Evolutionary conservation across 2,113 vertebrate genomes (phyloP).

Genomic region (Tauraco erythrolophus): DNA sequence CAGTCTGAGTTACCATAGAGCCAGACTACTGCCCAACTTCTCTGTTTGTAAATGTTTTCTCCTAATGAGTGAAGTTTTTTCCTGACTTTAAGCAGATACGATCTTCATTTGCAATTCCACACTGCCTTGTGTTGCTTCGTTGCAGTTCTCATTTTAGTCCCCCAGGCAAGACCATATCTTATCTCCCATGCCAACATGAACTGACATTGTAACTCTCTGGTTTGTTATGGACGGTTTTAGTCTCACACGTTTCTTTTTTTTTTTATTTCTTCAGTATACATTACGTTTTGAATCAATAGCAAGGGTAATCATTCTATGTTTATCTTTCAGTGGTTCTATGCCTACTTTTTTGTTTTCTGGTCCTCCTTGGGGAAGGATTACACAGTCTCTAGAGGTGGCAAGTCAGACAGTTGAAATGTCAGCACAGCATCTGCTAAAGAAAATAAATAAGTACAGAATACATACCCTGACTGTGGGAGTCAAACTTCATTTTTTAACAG

Average conservation of each 20-base stretch:
- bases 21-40: not conserved
- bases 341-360: not conserved
- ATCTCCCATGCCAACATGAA: not conserved
- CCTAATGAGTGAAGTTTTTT: not conserved
- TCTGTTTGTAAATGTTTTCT: not conserved
- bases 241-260: not conserved
- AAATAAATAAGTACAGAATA: slow-evolving; percentile 33
- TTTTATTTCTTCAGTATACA: not conserved
- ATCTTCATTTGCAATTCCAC: not conserved
- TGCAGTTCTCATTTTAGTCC: not conserved
- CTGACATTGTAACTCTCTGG: not conserved
- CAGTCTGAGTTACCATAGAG: not conserved
- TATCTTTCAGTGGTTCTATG: not conserved
- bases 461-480: not conserved
- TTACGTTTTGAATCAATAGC: not conserved
- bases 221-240: not conserved
- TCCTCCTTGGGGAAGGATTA: not conserved
- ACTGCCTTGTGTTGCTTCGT: not conserved
- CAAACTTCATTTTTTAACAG: not conserved
- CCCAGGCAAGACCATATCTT: not conserved
- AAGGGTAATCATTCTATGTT: not conserved
- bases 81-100: not conserved
- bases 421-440: not conserved
- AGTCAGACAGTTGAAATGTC: slow-evolving; percentile 4
- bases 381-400: not conserved